phyloP scores from a whole-genome alignment of 2,113 vertebrate species.

The Irena cyanogastra region DNA sequence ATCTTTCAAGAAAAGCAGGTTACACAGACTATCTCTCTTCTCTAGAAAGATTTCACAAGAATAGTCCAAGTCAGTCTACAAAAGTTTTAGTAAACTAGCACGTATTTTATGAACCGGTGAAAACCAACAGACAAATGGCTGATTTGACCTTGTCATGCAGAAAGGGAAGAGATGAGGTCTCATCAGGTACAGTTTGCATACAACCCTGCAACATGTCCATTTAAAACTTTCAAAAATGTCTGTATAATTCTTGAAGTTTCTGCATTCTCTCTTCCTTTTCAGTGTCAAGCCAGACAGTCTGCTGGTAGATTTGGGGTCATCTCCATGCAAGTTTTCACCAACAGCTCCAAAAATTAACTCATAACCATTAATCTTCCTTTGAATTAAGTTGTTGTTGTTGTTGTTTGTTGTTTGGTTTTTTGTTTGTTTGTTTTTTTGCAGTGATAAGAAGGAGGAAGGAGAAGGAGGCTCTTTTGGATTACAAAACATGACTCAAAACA shows the following conservation, averaged over 20 bases:
- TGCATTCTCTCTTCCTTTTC: neutral
- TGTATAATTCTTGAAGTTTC: neutral
- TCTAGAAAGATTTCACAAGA: neutral
- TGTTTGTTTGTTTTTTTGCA: no score
- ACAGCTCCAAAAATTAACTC: neutral
- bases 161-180: neutral
- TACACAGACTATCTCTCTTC: neutral
- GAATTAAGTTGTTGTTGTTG: neutral
- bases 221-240: neutral
- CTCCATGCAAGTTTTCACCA: neutral
- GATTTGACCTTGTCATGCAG: neutral
- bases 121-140: neutral
- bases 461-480: neutral
- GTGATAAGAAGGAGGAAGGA: accelerated
- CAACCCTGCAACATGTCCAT: neutral
- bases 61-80: neutral
- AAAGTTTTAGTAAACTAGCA: neutral
- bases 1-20: neutral
- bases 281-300: neutral
- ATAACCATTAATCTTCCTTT: neutral
- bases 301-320: neutral
- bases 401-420: no score
- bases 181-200: neutral
- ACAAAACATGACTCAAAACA: neutral
- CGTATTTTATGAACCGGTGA: neutral